Conservation (phyloP, 2,797 vertebrate species). For the Lophotriccus pileatus region DNA sequence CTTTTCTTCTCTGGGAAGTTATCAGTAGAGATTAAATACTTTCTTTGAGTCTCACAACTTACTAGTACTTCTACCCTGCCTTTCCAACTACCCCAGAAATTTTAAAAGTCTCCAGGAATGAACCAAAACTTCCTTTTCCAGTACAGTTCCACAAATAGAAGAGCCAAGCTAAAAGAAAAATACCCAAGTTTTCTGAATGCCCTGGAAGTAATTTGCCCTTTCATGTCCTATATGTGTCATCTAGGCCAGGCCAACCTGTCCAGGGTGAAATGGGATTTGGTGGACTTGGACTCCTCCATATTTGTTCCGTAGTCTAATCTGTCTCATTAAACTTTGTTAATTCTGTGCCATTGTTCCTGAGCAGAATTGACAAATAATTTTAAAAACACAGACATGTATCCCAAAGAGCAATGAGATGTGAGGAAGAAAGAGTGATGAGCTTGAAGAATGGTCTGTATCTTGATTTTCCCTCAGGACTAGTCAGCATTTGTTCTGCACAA, state of each 20-base stretch:
- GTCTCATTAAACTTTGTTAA: not conserved
- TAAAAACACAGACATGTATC: not conserved
- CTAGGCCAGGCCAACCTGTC: not conserved
- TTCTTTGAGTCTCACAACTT: not conserved
- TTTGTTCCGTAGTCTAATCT: not conserved
- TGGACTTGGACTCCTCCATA: not conserved
- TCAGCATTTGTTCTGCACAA: not conserved
- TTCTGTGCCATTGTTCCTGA: not conserved
- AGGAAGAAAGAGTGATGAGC: not conserved
- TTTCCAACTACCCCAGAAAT: not conserved
- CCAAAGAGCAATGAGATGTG: not conserved
- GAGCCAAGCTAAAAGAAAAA: not conserved
- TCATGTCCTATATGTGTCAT: not conserved
- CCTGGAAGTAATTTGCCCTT: not conserved
- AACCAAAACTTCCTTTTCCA: not conserved
- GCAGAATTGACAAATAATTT: not conserved
- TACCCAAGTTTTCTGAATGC: not conserved
- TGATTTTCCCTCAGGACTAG: not conserved
- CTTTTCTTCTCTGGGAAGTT: not conserved
- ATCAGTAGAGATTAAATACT: not conserved
- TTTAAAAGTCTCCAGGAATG: not conserved
- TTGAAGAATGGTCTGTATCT: not conserved
- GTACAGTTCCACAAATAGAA: not conserved
- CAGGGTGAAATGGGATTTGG: not conserved
- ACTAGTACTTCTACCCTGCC: not conserved